Evolutionary conservation across 2,797 vertebrate genomes (phyloP).

Genomic region (Notamacropus eugenii): DNA sequence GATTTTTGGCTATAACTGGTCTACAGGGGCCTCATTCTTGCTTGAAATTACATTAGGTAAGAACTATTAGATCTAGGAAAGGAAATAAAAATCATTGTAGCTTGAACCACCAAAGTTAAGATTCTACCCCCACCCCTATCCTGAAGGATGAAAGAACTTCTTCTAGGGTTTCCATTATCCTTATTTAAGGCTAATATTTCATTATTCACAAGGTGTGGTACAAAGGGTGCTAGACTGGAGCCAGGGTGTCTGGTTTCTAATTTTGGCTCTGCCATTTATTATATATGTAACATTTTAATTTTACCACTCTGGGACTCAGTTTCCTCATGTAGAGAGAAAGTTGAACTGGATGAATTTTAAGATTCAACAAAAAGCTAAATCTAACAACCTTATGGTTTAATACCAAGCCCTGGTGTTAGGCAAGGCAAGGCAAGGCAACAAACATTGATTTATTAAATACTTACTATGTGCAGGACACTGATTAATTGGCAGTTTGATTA

Average conservation of each 20-base stretch:
- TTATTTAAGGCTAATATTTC: neutral
- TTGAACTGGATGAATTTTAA: neutral
- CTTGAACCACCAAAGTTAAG: slow-evolving; percentile 39
- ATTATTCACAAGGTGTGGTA: neutral
- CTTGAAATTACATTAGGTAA: slow-evolving; percentile 58
- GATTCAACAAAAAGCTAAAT: neutral
- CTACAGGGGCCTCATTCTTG: slow-evolving; percentile 41
- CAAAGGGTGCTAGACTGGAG: neutral
- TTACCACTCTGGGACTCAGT: neutral
- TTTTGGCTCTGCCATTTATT: neutral
- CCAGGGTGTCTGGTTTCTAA: neutral
- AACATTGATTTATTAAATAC: neutral
- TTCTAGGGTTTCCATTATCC: neutral
- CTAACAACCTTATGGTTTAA: neutral
- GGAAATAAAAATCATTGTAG: neutral
- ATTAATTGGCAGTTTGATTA: neutral
- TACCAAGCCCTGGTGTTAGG: neutral
- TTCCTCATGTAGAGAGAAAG: neutral
- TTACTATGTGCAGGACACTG: neutral
- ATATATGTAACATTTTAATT: neutral
- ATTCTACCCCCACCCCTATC: neutral
- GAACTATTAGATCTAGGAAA: neutral
- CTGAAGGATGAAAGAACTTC: neutral
- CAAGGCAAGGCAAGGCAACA: neutral
- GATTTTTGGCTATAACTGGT: slow-evolving; percentile 46